Percentiles rank a stretch among this genome's conserved stretches.
Evolutionary conservation across 2,888 invertebrate species (phyloP).

Genomic region (Synergus japonicus): DNA sequence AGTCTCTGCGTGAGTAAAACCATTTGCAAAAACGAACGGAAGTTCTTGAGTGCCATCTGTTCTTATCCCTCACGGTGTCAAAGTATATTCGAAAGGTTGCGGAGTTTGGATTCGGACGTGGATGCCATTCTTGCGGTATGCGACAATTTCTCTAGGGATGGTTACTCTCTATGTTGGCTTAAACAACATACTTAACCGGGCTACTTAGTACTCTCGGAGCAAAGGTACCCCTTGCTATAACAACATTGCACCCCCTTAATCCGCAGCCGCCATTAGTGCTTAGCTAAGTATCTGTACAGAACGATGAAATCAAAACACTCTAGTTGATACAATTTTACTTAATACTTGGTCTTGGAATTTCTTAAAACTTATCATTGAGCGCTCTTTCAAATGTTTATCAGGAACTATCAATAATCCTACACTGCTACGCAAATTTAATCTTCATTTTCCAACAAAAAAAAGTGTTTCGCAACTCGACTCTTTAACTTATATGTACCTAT

Average conservation of each 20-base stretch:
- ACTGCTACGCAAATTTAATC: too few relatives aligned
- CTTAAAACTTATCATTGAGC: not conserved
- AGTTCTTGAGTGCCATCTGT: constrained; percentile 54
- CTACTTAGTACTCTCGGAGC: constrained; percentile 73
- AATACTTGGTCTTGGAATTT: constrained; percentile 43
- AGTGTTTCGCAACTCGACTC: constrained; percentile 20
- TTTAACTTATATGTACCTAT: constrained; percentile 27
- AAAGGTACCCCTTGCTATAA: constrained; percentile 76
- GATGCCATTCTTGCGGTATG: constrained; percentile 44
- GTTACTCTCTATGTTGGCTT: constrained; percentile 76
- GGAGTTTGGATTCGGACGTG: constrained; percentile 3
- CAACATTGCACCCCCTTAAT: constrained; percentile 77
- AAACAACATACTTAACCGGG: constrained; percentile 77
- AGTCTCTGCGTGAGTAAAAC: constrained; percentile 8
- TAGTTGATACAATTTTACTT: constrained; percentile 65
- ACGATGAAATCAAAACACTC: constrained; percentile 66
- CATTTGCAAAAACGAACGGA: constrained; percentile 42
- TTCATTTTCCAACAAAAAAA: not conserved
- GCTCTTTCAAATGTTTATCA: not conserved
- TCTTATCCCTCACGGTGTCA: constrained; percentile 45
- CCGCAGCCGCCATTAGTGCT: constrained; percentile 72
- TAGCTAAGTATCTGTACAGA: constrained; percentile 71
- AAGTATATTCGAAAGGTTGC: constrained; percentile 48
- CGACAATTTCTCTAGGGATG: constrained; percentile 71
- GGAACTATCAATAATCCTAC: not conserved